Evolutionary conservation across 1,140 invertebrate species (phyloP), one percentile per base, ranked within the genome.

Genomic region (Gonioctena quinquepunctata): DNA sequence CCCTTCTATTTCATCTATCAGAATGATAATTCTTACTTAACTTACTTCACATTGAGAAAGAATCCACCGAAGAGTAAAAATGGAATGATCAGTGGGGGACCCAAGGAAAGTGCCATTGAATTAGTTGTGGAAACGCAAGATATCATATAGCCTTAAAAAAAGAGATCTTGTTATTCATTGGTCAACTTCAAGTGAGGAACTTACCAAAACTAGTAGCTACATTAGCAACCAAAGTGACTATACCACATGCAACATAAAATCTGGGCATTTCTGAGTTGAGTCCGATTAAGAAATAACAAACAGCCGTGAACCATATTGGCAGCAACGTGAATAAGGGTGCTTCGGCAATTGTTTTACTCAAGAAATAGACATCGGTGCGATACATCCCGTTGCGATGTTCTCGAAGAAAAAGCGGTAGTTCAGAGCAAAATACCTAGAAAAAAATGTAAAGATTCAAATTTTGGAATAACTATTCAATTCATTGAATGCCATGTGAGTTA

Each of bases 1-100:
- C n/a, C n/a, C n/a, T n/a, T n/a, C n/a, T n/a, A n/a, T n/a, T n/a
- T n/a, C n/a, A n/a, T n/a, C n/a, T n/a, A n/a, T n/a, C n/a, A n/a
- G n/a, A n/a, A n/a, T n/a, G n/a, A n/a, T n/a, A n/a, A n/a, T n/a
- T n/a, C n/a, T n/a, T n/a, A n/a, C n/a, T n/a, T n/a, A 54, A 84
- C 88, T 90, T 87, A 96, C 91, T 89, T 90, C 19, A 90, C 90
- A 81, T 98, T 98, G 16, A 99, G 84, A 83, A 98, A 98, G 85
- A 98, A 99, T 50, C 97, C 97, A 60, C 96, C 96, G 81, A 98
- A 98, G 11, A 98, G 84, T 81, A 99, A 86, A 81, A 99, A 93
- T 0, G 96, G 96, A 69, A 98, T 94, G 57, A 98, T 90, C 19
- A 97, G 86, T 2, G 96, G 94, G 13, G 96, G 95, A 2, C 94